A percentile compares a stretch with the other conserved stretches of the same genome.
These are phyloP conservation scores for Ciconia nigra DNA, from an alignment of 2,797 vertebrate genomes.

Conservation along the genomic window DNA sequence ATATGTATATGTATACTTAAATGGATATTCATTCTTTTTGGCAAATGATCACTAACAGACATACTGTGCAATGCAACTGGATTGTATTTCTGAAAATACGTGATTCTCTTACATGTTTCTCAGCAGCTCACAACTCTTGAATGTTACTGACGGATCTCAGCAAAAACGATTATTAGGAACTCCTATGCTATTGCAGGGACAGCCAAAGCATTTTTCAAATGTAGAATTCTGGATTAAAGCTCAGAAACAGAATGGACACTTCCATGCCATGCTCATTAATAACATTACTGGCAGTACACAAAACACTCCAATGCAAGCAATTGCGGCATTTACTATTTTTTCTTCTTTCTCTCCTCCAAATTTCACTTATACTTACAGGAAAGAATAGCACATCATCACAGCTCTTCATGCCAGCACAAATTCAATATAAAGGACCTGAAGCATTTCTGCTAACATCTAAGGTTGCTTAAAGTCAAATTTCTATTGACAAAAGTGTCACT, in stretches of 20 bases:
- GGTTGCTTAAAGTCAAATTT: not conserved
- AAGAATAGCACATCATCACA: not conserved
- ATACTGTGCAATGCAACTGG: not conserved
- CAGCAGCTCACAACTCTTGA: not conserved
- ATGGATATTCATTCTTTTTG: constrained; percentile 35
- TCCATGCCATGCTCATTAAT: not conserved
- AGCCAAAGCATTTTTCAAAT: not conserved
- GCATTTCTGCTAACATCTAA: not conserved
- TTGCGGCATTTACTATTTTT: not conserved
- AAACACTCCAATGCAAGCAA: not conserved
- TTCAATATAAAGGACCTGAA: not conserved
- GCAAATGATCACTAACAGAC: constrained; percentile 34
- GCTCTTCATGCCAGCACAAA: not conserved
- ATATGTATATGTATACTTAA: constrained; percentile 9
- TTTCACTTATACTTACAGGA: not conserved
- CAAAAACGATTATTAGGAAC: not conserved
- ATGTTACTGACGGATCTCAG: not conserved
- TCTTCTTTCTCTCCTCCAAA: not conserved
- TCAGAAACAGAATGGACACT: not conserved
- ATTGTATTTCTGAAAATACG: constrained; percentile 18
- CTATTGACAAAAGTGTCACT: not conserved
- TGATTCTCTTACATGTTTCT: not conserved
- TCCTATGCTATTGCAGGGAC: not conserved
- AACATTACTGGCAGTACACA: not conserved
- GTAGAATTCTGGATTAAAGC: not conserved